Base-by-base conservation (phyloP, 2,113 vertebrate species). In the Calyptomena viridis region DNA sequence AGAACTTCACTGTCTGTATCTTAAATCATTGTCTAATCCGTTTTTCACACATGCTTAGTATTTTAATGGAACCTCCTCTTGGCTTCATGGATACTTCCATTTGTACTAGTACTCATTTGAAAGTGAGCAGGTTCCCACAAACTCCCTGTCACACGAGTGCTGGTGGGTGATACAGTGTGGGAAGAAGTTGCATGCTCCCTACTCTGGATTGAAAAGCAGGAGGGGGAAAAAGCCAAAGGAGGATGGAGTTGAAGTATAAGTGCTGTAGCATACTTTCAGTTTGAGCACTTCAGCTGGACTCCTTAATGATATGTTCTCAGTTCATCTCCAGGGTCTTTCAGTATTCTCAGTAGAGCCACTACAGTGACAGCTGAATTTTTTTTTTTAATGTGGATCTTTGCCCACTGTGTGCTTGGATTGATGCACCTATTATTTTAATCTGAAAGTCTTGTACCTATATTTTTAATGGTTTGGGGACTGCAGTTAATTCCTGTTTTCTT, bases 131-230 rank as follows among this genome's bases (percentile, higher is more conserved):
- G 18, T 58, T 73, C 44, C n/a, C 42, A 42, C 25, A 85, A 58
- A 24, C 46, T 59, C 14, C 20, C 23, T 40, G 52, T 55, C 39
- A 13, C 59, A 25, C 49, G 19, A 33, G 18, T 1, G 3, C 22
- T 50, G 37, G 15, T 47, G 3, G 3, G 1, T 44, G 28, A 27
- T 24, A 18, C 0, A 6, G 7, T 7, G 1, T 22, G 46, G 35
- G 12, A 17, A 44, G 44, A 16, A 15, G 20, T 67, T 78, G 27
- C 9, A 3, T 8, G 6, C 8, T 88, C 16, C 6, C 31, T 44
- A 1, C 0, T 2, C 28, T 37, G 31, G 28, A 9, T 0, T 71
- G 76, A 37, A 84, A 75, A 53, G 15, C 40, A 58, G 35, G 33
- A 64, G 42, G 5, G 13, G 35, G 30, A 62, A 10, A 56, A 53